Conservation (phyloP, 2,113 vertebrate species). For the Pituophis catenifer region DNA sequence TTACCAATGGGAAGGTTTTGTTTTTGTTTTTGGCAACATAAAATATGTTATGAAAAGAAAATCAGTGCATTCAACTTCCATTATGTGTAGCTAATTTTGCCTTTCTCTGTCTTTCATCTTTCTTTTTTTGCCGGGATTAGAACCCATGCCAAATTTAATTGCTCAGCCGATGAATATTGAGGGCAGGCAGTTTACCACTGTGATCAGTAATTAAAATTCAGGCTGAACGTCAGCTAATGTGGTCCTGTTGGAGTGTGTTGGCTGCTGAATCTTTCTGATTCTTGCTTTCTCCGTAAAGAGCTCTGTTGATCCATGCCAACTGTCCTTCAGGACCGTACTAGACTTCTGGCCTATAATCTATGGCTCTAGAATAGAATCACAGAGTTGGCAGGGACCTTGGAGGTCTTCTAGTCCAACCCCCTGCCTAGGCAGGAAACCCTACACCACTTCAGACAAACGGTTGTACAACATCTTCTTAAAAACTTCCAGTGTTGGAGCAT, state of each 20-base stretch:
- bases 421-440: too few relatives aligned
- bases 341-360: neutral
- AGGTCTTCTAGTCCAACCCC: too few relatives aligned
- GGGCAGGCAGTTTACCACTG: conserved; percentile 14
- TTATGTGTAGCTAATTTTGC: conserved; percentile 8
- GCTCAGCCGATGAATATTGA: conserved; percentile 21
- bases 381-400: too few relatives aligned
- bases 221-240: neutral
- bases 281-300: neutral
- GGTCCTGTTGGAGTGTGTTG: neutral
- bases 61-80: conserved; percentile 11
- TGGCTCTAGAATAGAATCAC: neutral
- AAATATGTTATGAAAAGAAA: neutral
- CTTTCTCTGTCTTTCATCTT: conserved; percentile 20
- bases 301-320: neutral
- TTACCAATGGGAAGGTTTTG: neutral
- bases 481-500: too few relatives aligned
- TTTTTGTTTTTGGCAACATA: neutral
- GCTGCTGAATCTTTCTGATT: conserved; percentile 28
- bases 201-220: neutral
- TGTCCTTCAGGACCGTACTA: neutral
- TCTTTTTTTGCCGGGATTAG: neutral
- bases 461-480: too few relatives aligned
- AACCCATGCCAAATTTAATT: conserved; percentile 13
- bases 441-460: too few relatives aligned